Percentiles rank a stretch among this genome's conserved stretches.
These are phyloP conservation scores for Delia radicum DNA, from an alignment of 1,140 invertebrate genomes.

Conservation along the genomic window DNA sequence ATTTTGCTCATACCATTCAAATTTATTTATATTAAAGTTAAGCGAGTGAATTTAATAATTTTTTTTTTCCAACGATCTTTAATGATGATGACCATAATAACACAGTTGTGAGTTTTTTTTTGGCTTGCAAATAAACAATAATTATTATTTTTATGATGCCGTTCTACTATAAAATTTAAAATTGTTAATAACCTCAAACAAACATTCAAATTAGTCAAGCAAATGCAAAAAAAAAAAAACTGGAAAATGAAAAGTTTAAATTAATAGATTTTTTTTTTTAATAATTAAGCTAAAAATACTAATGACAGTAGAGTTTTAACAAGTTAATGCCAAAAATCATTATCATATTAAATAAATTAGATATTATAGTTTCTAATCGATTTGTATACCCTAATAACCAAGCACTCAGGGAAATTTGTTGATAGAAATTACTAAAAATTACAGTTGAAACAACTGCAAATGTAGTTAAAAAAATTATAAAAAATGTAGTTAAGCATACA, in stretches of 20 bases:
- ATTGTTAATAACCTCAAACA: background rate
- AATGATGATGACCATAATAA: constrained; percentile 20
- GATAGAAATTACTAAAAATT: too few relatives aligned
- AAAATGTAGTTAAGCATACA: too few relatives aligned
- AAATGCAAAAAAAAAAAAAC: too few relatives aligned
- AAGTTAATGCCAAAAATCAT: too few relatives aligned
- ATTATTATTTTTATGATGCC: background rate
- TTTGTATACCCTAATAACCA: too few relatives aligned
- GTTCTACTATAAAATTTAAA: background rate
- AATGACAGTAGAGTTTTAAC: too few relatives aligned
- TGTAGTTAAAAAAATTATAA: too few relatives aligned
- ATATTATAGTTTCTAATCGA: too few relatives aligned
- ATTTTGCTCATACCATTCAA: background rate
- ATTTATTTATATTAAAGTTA: background rate
- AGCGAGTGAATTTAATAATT: too few relatives aligned
- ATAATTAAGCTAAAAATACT: background rate
- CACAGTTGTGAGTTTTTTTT: background rate
- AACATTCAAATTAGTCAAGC: background rate
- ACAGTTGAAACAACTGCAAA: too few relatives aligned
- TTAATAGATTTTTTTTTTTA: background rate
- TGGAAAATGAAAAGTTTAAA: background rate
- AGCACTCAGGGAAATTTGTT: too few relatives aligned
- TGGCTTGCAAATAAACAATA: background rate
- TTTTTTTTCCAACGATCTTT: background rate
- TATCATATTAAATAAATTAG: too few relatives aligned